These are phyloP conservation scores for Erethizon dorsatum DNA, from an alignment of 2,797 vertebrate species.

Conservation along the genomic window DNA sequence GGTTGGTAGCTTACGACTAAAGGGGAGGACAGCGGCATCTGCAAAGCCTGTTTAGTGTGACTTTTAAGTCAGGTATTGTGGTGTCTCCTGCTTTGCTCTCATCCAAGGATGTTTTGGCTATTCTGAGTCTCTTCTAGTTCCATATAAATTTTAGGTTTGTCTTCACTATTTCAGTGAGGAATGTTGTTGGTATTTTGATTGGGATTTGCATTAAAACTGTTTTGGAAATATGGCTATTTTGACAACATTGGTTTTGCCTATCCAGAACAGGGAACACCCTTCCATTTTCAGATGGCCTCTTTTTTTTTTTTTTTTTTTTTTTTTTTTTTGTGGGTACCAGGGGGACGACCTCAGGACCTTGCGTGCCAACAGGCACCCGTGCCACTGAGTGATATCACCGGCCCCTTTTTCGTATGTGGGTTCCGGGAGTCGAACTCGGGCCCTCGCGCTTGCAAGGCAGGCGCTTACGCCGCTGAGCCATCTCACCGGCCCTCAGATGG, in stretches of 20 bases:
- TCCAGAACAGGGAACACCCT: neutral
- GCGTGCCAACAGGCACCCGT: no score
- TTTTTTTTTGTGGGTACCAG: no score
- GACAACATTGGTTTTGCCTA: neutral
- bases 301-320: no score
- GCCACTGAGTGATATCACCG: no score
- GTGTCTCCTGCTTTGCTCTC: neutral
- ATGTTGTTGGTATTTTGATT: neutral
- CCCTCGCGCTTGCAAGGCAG: no score
- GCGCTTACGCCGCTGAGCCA: no score
- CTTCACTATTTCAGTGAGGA: neutral
- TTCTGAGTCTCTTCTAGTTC: neutral
- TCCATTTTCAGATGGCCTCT: neutral
- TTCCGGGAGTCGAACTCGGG: no score
- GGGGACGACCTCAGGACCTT: no score
- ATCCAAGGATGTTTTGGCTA: neutral
- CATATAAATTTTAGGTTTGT: neutral
- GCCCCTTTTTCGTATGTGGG: no score
- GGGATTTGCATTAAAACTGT: neutral
- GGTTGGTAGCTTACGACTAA: neutral
- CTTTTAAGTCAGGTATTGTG: neutral
- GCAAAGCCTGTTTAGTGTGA: neutral
- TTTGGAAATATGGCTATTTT: neutral
- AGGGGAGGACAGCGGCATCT: neutral
- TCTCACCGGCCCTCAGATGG: no score